Evolutionary conservation across 2,797 vertebrate species (phyloP).

Genomic region (Poeciliopsis turneri): DNA sequence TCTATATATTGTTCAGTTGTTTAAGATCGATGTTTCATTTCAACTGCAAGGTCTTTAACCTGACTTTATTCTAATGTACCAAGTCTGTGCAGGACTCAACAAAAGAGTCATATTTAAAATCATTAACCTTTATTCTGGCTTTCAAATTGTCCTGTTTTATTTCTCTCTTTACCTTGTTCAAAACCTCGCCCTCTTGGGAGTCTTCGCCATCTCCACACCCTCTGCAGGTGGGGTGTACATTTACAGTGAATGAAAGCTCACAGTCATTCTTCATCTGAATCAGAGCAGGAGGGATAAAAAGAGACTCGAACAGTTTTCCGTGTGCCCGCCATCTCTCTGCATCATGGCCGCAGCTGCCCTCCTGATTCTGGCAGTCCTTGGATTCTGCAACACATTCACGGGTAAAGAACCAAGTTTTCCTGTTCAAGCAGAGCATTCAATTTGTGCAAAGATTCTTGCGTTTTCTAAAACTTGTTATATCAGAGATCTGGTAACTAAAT

Average conservation of each 20-base stretch:
- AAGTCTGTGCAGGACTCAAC: neutral
- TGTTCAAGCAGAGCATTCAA: neutral
- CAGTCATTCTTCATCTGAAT: slow-evolving; percentile 34
- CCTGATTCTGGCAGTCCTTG: slow-evolving; percentile 44
- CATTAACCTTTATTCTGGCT: neutral
- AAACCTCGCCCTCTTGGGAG: slow-evolving; percentile 20
- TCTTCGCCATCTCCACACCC: slow-evolving; percentile 13
- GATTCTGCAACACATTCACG: slow-evolving; percentile 35
- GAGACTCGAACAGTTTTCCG: slow-evolving; percentile 23
- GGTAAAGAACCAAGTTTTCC: slow-evolving; percentile 43
- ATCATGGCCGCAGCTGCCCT: slow-evolving; percentile 56
- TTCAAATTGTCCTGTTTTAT: neutral
- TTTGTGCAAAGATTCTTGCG: neutral
- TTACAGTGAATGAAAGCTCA: slow-evolving; percentile 17
- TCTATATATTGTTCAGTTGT: neutral
- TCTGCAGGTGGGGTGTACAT: slow-evolving; percentile 28
- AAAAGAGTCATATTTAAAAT: neutral
- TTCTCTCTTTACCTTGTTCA: neutral
- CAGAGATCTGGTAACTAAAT: slow-evolving; percentile 16
- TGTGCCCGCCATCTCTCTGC: slow-evolving; percentile 35
- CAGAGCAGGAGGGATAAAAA: slow-evolving; percentile 12
- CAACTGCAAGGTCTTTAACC: neutral
- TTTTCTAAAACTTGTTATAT: neutral
- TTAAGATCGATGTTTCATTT: neutral
- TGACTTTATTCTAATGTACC: neutral